Evolutionary conservation across 2,113 vertebrate genomes (phyloP).

Genomic region (Enhydra lutris): DNA sequence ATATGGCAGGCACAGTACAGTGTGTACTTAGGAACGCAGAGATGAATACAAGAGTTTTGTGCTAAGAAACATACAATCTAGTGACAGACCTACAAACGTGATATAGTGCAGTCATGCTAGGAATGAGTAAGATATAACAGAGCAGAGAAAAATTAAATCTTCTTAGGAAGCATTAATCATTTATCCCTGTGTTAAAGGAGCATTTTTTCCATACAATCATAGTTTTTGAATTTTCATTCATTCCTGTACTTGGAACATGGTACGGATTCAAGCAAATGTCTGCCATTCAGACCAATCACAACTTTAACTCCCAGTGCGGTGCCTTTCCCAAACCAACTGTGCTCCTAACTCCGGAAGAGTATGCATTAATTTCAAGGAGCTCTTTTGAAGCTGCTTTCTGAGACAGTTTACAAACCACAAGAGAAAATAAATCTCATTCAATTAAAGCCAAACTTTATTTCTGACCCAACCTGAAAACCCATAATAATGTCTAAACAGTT

Average conservation of each 20-base stretch:
- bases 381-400: slow-evolving; percentile 30
- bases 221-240: slow-evolving; percentile 9
- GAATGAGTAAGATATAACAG: neutral
- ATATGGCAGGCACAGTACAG: neutral
- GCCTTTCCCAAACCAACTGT: neutral
- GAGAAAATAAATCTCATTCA: slow-evolving; percentile 45
- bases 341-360: neutral
- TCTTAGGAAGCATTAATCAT: slow-evolving; percentile 9
- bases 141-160: slow-evolving; percentile 7
- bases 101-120: neutral
- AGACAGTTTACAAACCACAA: slow-evolving; percentile 46
- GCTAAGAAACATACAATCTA: neutral
- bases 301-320: neutral
- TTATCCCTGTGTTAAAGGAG: neutral
- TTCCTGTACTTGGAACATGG: neutral
- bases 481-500: neutral
- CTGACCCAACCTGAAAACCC: slow-evolving; percentile 15
- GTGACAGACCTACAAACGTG: neutral
- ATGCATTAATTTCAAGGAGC: neutral
- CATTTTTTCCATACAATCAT: neutral
- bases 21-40: neutral
- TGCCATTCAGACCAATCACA: slow-evolving; percentile 1
- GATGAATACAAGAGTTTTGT: neutral
- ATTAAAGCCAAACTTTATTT: slow-evolving; percentile 33
- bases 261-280: neutral